Evolutionary conservation across 2,888 invertebrate species (phyloP).

Genomic region (Pyrocoelia pectoralis): DNA sequence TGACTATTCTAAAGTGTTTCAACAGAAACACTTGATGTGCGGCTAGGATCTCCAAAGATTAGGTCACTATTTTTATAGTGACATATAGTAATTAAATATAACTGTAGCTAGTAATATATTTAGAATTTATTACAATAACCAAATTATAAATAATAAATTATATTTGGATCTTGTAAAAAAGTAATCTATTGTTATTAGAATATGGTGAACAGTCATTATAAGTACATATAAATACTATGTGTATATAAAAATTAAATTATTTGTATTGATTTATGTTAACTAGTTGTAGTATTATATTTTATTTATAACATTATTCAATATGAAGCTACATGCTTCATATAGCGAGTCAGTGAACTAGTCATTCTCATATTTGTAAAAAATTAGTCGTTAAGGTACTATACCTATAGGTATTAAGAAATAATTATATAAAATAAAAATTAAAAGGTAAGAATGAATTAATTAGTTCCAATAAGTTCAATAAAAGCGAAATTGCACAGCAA

Average conservation of each 20-base stretch:
- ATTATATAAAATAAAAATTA: neutral
- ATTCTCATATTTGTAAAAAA: slow-evolving; percentile 13
- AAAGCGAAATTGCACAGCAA: too few relatives aligned
- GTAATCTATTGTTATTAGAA: neutral
- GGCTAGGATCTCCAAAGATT: slow-evolving; percentile 33
- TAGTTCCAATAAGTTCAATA: too few relatives aligned
- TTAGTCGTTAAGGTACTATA: slow-evolving; percentile 17
- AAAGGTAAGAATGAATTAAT: too few relatives aligned
- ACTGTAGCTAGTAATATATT: neutral
- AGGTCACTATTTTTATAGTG: neutral
- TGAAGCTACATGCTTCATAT: slow-evolving; percentile 31
- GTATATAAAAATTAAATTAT: slow-evolving; percentile 3
- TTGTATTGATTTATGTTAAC: slow-evolving; percentile 32
- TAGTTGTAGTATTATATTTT: slow-evolving; percentile 39
- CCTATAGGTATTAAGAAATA: slow-evolving; percentile 20
- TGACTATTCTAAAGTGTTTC: slow-evolving; percentile 28
- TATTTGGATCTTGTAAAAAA: neutral
- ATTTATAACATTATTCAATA: slow-evolving; percentile 30
- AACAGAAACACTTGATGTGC: slow-evolving; percentile 20
- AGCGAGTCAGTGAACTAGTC: slow-evolving; percentile 40
- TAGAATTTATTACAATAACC: neutral
- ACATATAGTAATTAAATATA: neutral
- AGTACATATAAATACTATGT: neutral
- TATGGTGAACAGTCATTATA: slow-evolving; percentile 2
- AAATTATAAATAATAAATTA: neutral